Evolutionary conservation across 1,140 invertebrate genomes (phyloP), one percentile per base, ranked within the genome.

Genomic region (Aphelinus atriplicis): DNA sequence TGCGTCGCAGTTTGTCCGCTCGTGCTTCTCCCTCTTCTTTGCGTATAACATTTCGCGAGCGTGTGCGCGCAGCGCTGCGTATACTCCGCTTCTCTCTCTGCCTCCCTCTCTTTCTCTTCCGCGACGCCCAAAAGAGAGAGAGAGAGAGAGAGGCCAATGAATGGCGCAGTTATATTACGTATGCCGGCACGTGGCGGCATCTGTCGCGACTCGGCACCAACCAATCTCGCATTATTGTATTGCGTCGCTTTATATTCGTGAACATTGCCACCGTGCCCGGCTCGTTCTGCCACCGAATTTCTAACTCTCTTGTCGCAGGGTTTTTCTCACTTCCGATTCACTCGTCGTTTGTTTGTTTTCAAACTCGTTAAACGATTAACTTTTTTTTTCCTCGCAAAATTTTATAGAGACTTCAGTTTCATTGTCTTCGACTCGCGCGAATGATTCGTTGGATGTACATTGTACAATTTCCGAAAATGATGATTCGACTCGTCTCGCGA

Each of bases 1-100:
- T 75, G 67, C 73, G 73, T 48, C 73, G 73, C 53, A 75, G 73
- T 75, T 75, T 70, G 46, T 53, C 55, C 67, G 5, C 51, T 46
- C n/a, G 7, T n/a, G 58, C 9, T 65, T 43, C 3, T 42, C 58
- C 43, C 53, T 42, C 53, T 43, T 45, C 42, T 68, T 26, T 5
- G 58, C 45, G 60, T 69, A 42, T 70, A 70, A 61, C 42, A 69
- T 69, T 69, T 69, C 56, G 57, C 55, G 46, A n/a, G 3, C 48
- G 71, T 10, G 57, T 51, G 67, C 60, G 66, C 71, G 62, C 64
- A 66, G 73, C 42, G 47, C 61, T 47, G 61, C 45, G 56, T 43
- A 47, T 45, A 5, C 43, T 3, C 1, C 7, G 9, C 55, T 7
- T 10, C 50, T 61, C 46, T 43, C 50, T 62, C 70, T 46, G 43